A percentile compares a stretch with the other conserved stretches of the same genome.
Evolutionary conservation across 2,113 vertebrate genomes (phyloP).

Genomic region (Istiophorus platypterus): DNA sequence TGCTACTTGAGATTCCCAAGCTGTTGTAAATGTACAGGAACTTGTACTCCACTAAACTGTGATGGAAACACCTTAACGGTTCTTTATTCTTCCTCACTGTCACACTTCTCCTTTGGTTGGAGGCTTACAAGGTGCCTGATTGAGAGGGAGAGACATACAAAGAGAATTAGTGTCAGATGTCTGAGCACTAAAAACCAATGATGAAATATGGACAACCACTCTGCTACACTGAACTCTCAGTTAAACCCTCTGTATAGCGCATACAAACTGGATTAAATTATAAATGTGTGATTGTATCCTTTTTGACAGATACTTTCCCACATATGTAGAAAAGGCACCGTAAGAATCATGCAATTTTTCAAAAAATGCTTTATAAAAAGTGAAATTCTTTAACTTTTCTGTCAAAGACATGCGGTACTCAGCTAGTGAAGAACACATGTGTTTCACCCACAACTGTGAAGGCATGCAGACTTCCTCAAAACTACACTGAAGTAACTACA

Average conservation of each 20-base stretch:
- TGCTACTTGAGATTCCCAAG: constrained; percentile 14
- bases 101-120: constrained; percentile 31
- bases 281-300: not conserved
- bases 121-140: not conserved
- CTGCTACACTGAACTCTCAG: not conserved
- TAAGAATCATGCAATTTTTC: not conserved
- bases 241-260: not conserved
- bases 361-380: not conserved
- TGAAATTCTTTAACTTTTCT: not conserved
- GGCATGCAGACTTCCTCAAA: constrained; percentile 44
- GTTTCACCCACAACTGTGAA: not conserved
- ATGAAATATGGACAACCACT: not conserved
- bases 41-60: not conserved
- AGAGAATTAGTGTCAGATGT: not conserved
- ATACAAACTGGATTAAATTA: constrained; percentile 1
- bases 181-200: not conserved
- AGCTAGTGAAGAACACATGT: not conserved
- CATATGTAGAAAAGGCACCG: not conserved
- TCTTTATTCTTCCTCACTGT: not conserved
- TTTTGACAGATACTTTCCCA: too few relatives aligned
- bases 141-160: not conserved
- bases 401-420: not conserved
- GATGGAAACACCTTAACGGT: not conserved
- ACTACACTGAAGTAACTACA: not conserved
- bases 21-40: not conserved